Evolutionary conservation across 64 coral and sea anemone species (phyloP).

Genomic region (Porites lutea): DNA sequence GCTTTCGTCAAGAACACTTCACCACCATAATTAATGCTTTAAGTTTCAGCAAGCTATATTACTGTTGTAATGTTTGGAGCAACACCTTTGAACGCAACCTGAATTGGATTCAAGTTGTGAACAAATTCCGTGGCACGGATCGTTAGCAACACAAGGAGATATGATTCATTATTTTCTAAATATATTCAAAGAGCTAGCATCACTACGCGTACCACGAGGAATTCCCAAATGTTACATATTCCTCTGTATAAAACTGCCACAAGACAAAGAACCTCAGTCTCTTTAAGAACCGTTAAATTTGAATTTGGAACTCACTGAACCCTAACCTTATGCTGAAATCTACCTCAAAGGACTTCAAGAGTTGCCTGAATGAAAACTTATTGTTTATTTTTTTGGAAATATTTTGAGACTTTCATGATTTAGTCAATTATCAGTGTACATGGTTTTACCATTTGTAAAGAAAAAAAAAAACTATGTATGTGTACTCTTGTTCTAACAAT

Average conservation of each 20-base stretch:
- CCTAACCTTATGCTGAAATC: neutral
- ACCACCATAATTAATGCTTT: constrained; percentile 2
- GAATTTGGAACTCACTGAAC: neutral
- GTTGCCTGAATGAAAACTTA: neutral
- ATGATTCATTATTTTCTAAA: too few species aligned
- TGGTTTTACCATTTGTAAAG: too few species aligned
- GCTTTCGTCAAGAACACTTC: neutral
- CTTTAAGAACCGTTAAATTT: neutral
- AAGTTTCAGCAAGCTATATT: constrained; percentile 1
- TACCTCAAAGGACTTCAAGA: neutral
- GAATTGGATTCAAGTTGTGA: neutral
- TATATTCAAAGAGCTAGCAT: neutral
- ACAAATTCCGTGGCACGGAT: neutral
- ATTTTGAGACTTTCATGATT: too few species aligned
- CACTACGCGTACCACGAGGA: neutral
- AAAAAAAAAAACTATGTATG: too few species aligned
- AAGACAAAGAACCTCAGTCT: neutral
- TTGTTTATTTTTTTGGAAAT: too few species aligned
- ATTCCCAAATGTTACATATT: neutral
- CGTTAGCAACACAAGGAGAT: too few species aligned
- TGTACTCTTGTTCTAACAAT: too few species aligned
- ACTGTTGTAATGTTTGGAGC: constrained; percentile 15
- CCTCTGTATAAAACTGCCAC: neutral
- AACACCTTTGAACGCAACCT: neutral
- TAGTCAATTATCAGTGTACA: too few species aligned